A percentile compares a stretch with the other conserved stretches of the same genome.
Evolutionary conservation across 2,888 invertebrate genomes (phyloP).

Genomic region (Eupeodes latifasciatus): DNA sequence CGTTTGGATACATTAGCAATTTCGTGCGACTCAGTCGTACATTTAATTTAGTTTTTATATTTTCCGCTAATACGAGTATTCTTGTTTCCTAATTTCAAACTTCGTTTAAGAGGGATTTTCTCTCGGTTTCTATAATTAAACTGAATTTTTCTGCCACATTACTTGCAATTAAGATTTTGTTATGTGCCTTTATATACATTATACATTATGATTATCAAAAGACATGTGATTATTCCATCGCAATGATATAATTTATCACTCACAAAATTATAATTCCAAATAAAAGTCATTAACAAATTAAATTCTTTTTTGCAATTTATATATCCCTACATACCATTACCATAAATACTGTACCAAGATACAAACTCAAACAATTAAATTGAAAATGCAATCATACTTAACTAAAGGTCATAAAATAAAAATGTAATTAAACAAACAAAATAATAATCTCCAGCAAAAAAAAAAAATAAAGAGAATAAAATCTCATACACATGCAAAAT

Average conservation of each 20-base stretch:
- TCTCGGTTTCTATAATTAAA: no score
- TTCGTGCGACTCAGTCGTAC: no score
- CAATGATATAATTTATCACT: neutral
- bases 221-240: no score
- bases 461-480: neutral
- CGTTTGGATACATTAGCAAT: no score
- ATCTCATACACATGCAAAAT: neutral
- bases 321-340: neutral
- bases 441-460: conserved; percentile 3
- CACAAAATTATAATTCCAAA: neutral
- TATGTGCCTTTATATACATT: no score
- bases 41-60: no score
- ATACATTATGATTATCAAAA: no score
- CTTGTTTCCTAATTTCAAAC: no score
- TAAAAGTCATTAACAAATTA: conserved; percentile 31
- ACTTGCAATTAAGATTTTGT: no score
- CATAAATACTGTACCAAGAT: neutral
- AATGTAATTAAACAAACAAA: conserved; percentile 51
- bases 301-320: neutral
- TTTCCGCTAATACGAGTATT: no score
- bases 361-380: conserved; percentile 32
- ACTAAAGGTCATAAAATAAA: conserved; percentile 30
- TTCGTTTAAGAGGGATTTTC: no score
- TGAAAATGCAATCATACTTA: conserved; percentile 55
- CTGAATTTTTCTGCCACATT: no score